Base-by-base conservation (phyloP, 1,140 invertebrate species). In the Phymastichus coffea region DNA sequence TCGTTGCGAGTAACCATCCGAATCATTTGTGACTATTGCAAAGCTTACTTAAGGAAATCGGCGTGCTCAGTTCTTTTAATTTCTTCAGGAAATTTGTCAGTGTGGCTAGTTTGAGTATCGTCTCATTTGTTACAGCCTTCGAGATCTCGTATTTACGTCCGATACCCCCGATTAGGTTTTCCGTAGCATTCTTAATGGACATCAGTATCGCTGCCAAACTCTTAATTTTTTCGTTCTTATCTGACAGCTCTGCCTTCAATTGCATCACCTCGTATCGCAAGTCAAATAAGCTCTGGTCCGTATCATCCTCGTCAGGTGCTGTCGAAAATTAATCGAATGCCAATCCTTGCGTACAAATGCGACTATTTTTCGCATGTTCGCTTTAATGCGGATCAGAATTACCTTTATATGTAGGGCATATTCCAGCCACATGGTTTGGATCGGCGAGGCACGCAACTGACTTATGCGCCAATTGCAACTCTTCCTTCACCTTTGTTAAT, bases 111-210 rank as follows among this genome's bases (percentile, higher is more conserved):
- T 97, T 97, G 73, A 93, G 87, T 94, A 99, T 98, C 1, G 96
- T 98, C 69, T 99, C 96, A 40, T 93, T 95, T 30, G 99, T 95
- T 61, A 99, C 93, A 25, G 88, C 89, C 83, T 99, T 99, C 78
- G 99, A 98, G 60, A 93, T 98, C 78, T 99, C 97, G 78, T 99
- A 99, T 81, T 99, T 99, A 66, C 93, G 93, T 83, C 99, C 99
- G 66, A 99, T 84, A 83, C 98, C 99, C 26, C 93, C 93, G 47
- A 99, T 83, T 17, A 97, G 97, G 43, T 97, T 92, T 81, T 99
- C 97, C 3, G 97, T 97, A 14, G 97, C 99, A 73, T 95, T 93
- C 81, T 99, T 99, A 80, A 99, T 99, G 22, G 97, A 96, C 81
- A 99, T 99, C 55, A 99, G 86, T 54, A 99, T 97, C 44, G 94